Percentiles rank a stretch among this genome's conserved stretches.
Evolutionary conservation across 2,113 vertebrate species (phyloP).

Genomic region (Zootoca vivipara): DNA sequence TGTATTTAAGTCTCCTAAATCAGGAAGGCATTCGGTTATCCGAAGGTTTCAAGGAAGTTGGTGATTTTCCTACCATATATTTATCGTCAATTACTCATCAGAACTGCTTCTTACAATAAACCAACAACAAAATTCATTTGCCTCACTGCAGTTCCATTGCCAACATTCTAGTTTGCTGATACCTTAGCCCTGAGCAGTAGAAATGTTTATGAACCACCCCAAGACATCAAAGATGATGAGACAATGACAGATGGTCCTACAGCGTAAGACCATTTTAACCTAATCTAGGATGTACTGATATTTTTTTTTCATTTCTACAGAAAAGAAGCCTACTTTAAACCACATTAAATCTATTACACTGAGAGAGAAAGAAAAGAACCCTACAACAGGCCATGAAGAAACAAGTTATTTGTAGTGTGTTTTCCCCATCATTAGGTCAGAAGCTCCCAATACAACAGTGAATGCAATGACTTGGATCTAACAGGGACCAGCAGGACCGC

Average conservation of each 20-base stretch:
- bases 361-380: background rate
- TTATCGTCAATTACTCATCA: background rate
- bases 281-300: background rate
- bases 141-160: background rate
- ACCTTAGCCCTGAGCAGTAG: background rate
- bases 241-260: background rate
- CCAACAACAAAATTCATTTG: background rate
- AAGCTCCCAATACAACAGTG: background rate
- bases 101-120: background rate
- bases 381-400: background rate
- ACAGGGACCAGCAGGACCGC: too few species aligned
- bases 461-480: background rate
- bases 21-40: background rate
- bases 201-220: background rate
- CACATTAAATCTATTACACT: too few species aligned
- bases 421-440: background rate
- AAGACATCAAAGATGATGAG: background rate
- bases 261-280: background rate
- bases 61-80: background rate
- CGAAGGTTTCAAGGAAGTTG: slow-evolving; percentile 25
- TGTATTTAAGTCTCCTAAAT: slow-evolving; percentile 1
- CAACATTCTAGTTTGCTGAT: background rate
- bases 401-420: background rate
- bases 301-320: background rate
- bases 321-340: background rate